Base-by-base conservation (phyloP, 2,113 vertebrate species). In the Siniperca knerii region DNA sequence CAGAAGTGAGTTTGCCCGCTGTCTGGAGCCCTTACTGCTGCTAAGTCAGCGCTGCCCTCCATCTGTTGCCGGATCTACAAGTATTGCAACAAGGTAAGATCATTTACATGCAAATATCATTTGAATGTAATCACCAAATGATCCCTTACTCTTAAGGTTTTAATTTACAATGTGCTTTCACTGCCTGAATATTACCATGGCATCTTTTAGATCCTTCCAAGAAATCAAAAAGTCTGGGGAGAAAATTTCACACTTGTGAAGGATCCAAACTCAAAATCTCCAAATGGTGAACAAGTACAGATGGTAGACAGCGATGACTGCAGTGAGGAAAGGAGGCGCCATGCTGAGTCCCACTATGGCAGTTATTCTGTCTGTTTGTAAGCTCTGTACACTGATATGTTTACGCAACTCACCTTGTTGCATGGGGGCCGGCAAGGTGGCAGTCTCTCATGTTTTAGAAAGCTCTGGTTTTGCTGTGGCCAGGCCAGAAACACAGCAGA, bases 1-100 rank as follows among this genome's bases (percentile, higher is more conserved):
- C 95, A 93, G 95, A 1, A 94, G 95, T 0, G 97, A 98, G 91
- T 98, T 98, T 0, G 96, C 97, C 0, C 97, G 94, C 82, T 97
- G 97, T 69, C 93, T 98, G 92, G 97, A 98, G 91, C 96, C 97
- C 0, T 90, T 98, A 64, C 95, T 98, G 84, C 89, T 96, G 89
- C 92, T 96, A 23, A 93, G 94, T 4, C 95, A 96, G 0, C 95
- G 94, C n/a, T 86, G 93, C 66, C 94, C 95, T 0, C 86, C 94
- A 1, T 95, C 94, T 50, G 91, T 94, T n/a, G 70, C 92, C 0
- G 82, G 93, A 0, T 88, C 92, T 0, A 64, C 90, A 69, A 77
- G 70, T 37, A 68, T 78, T 0, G 52, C 86, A 13, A 83, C 87
- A 2, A 90, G 92, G 93, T 94, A 68, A 91, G 71, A 62, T 68